Conservation (phyloP, 2,888 invertebrate genomes). For the Odontomyia ornata region DNA sequence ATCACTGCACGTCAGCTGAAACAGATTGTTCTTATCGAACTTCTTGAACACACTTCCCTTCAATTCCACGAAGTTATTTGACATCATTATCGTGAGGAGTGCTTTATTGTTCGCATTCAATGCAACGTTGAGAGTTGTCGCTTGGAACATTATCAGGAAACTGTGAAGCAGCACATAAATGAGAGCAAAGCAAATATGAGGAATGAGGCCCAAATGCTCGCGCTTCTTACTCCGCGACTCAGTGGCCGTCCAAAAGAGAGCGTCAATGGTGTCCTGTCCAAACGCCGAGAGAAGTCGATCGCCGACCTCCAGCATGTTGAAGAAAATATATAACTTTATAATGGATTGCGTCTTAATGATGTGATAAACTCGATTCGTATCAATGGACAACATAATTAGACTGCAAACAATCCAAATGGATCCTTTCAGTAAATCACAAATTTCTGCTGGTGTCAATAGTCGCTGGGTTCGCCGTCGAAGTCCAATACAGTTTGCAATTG, state of each 20-base stretch:
- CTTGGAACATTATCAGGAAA: conserved; percentile 90
- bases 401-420: conserved; percentile 84
- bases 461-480: conserved; percentile 66
- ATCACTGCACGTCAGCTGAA: conserved; percentile 97
- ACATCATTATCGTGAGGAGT: conserved; percentile 98
- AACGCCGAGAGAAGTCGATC: conserved; percentile 95
- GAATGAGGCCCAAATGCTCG: conserved; percentile 85
- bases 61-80: conserved; percentile 99
- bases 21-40: conserved; percentile 97
- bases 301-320: conserved; percentile 98
- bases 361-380: conserved; percentile 98
- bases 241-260: conserved; percentile 98
- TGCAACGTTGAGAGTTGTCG: conserved; percentile 97
- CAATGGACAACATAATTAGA: conserved; percentile 87
- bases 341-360: conserved; percentile 97
- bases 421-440: conserved; percentile 96
- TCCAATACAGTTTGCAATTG: conserved; percentile 79
- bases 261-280: conserved; percentile 98
- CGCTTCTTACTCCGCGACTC: conserved; percentile 86
- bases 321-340: conserved; percentile 99
- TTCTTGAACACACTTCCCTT: conserved; percentile 99
- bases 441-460: conserved; percentile 85
- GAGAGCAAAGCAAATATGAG: conserved; percentile 91
- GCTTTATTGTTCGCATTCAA: conserved; percentile 99
- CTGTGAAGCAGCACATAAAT: conserved; percentile 92